These are phyloP conservation scores for Drosophila buzzatii DNA, from an alignment of 2,888 invertebrate species.

Conservation along the genomic window DNA sequence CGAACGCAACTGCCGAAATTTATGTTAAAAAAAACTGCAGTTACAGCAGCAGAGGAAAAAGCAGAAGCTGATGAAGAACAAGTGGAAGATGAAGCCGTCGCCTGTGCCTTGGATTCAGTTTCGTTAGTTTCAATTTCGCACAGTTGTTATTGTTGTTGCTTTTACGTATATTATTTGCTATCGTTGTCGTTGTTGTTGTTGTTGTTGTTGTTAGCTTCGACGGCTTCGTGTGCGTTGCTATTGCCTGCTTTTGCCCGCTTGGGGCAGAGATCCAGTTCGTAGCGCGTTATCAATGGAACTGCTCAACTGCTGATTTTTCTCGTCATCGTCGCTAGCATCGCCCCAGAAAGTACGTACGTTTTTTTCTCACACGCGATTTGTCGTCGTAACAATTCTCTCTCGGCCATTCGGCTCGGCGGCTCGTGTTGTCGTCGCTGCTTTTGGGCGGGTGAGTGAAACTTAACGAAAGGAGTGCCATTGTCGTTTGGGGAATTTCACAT, in stretches of 20 bases:
- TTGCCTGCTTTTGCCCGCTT: conserved; percentile 25
- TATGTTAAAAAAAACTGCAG: conserved; percentile 53
- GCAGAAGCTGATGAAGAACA: conserved; percentile 15
- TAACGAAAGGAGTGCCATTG: conserved; percentile 51
- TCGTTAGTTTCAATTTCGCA: conserved; percentile 6
- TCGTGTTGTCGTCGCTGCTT: conserved; percentile 26
- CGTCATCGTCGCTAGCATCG: conserved; percentile 76
- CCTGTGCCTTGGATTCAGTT: conserved; percentile 13
- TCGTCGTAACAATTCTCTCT: conserved; percentile 39
- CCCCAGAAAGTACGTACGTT: conserved; percentile 57
- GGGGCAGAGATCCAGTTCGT: conserved; percentile 80
- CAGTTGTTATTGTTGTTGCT: conserved; percentile 22
- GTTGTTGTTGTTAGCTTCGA: conserved; percentile 35
- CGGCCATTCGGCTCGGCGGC: conserved; percentile 32
- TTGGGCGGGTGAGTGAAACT: conserved; percentile 47
- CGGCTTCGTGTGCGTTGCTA: conserved; percentile 42
- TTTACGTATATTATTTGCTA: conserved; percentile 18
- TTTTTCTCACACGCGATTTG: conserved; percentile 28
- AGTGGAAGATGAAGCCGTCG: conserved; percentile 28
- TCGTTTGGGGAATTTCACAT: neutral
- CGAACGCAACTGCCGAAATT: conserved; percentile 35
- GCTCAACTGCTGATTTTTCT: conserved; percentile 82
- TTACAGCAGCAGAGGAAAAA: conserved; percentile 29
- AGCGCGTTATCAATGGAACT: conserved; percentile 83
- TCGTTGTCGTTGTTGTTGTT: conserved; percentile 27